Percentiles rank a stretch among this genome's conserved stretches.
Conservation (phyloP, 2,888 invertebrate species). For the Serripes groenlandicus region DNA sequence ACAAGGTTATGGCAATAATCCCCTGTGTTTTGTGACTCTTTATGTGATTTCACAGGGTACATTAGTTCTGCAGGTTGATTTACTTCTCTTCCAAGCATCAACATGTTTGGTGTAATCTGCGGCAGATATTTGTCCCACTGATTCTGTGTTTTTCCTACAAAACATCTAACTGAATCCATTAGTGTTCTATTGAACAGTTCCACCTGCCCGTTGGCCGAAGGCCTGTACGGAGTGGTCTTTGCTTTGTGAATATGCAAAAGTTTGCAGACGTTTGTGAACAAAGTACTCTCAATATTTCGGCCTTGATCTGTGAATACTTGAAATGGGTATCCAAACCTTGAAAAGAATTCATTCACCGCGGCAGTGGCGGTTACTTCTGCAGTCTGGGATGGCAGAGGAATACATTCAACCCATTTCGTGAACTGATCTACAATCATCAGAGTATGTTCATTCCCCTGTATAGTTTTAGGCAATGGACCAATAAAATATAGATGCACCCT, state of each 20-base stretch:
- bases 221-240: constrained; percentile 32
- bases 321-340: constrained; percentile 29
- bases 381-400: constrained; percentile 30
- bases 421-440: constrained; percentile 42
- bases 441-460: constrained; percentile 21
- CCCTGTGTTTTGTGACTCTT: constrained; percentile 3
- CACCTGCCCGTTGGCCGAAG: constrained; percentile 22
- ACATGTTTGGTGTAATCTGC: constrained; percentile 8
- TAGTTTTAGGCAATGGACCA: background rate
- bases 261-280: constrained; percentile 22
- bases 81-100: constrained; percentile 6
- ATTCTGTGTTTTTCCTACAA: background rate
- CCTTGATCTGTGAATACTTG: constrained; percentile 18
- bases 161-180: constrained; percentile 17
- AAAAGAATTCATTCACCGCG: constrained; percentile 16
- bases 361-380: constrained; percentile 28
- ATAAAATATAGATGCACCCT: constrained; percentile 5
- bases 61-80: constrained; percentile 14
- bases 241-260: constrained; percentile 23
- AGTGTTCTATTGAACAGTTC: constrained; percentile 17
- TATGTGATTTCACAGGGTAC: background rate
- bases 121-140: constrained; percentile 13
- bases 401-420: constrained; percentile 37
- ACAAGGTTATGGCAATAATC: constrained; percentile 19
- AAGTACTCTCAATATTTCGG: constrained; percentile 18